Percentiles rank a stretch among this genome's conserved stretches.
Conservation (phyloP, 64 coral and sea anemone genomes). For the Catalaphyllia jardinei region DNA sequence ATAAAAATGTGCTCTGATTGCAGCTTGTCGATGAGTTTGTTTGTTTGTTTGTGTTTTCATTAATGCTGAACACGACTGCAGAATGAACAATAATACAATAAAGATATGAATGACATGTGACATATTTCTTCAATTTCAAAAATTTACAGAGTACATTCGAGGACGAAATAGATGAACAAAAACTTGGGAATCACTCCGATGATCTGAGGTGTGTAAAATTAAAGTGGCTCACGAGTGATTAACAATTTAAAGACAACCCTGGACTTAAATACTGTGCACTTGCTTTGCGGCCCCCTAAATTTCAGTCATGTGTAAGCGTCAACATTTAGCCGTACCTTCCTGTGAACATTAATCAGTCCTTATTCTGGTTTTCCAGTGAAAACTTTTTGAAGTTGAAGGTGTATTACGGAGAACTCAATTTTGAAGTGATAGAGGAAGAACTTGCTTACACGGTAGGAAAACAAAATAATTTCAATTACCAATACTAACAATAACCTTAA, state of each 20-base stretch:
- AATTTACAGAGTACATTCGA: neutral
- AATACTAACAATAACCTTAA: neutral
- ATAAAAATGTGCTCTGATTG: no score
- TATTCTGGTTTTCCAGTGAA: neutral
- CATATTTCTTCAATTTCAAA: neutral
- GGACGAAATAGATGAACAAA: neutral
- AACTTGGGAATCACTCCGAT: slow-evolving; percentile 12
- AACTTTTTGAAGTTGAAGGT: slow-evolving; percentile 61
- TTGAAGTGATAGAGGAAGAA: slow-evolving; percentile 46
- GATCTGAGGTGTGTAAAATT: neutral
- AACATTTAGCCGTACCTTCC: no score
- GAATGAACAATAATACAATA: no score
- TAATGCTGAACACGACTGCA: no score
- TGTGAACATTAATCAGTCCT: neutral
- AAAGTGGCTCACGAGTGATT: no score
- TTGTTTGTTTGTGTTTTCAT: no score
- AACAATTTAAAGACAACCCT: no score
- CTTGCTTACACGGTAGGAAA: slow-evolving; percentile 42
- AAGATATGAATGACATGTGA: no score
- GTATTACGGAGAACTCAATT: slow-evolving; percentile 57
- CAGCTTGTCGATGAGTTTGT: no score
- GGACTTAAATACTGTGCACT: no score
- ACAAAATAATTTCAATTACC: neutral
- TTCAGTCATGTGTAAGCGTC: no score
- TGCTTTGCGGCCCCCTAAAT: no score